Conservation (phyloP, 2,113 vertebrate species). For the Labeo rohita region DNA sequence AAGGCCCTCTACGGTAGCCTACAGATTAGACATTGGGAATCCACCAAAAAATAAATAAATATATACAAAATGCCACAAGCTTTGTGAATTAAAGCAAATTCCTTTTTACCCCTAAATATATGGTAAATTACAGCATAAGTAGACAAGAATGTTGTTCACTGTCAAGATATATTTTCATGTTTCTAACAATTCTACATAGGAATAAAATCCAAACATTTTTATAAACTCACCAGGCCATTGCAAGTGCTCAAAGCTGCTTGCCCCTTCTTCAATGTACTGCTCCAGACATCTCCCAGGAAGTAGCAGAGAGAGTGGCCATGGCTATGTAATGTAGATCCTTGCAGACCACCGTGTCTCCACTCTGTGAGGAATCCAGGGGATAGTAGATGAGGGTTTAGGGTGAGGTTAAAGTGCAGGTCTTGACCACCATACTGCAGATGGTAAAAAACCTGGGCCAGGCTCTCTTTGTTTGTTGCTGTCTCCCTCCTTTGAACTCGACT, state of each 20-base stretch:
- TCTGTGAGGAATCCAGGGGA: slow-evolving; percentile 87
- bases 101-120: neutral
- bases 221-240: slow-evolving; percentile 87
- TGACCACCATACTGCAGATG: slow-evolving; percentile 77
- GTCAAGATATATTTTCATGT: neutral
- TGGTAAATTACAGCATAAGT: neutral
- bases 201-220: neutral
- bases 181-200: neutral
- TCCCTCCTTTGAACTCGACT: slow-evolving; percentile 80
- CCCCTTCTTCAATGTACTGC: slow-evolving; percentile 68
- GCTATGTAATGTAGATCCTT: slow-evolving; percentile 66
- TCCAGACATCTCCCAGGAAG: slow-evolving; percentile 86
- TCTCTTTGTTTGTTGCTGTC: slow-evolving; percentile 50
- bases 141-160: neutral
- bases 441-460: slow-evolving; percentile 77
- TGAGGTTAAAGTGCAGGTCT: slow-evolving; percentile 86
- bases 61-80: neutral
- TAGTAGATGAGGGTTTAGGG: slow-evolving; percentile 83
- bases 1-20: neutral
- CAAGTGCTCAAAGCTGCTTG: slow-evolving; percentile 89
- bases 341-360: slow-evolving; percentile 77
- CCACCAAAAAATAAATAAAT: neutral
- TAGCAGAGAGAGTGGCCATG: slow-evolving; percentile 76
- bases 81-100: neutral
- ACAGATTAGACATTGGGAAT: neutral